Base-by-base conservation (phyloP, 2,888 invertebrate genomes). In the Acrocyrtus sp. region DNA sequence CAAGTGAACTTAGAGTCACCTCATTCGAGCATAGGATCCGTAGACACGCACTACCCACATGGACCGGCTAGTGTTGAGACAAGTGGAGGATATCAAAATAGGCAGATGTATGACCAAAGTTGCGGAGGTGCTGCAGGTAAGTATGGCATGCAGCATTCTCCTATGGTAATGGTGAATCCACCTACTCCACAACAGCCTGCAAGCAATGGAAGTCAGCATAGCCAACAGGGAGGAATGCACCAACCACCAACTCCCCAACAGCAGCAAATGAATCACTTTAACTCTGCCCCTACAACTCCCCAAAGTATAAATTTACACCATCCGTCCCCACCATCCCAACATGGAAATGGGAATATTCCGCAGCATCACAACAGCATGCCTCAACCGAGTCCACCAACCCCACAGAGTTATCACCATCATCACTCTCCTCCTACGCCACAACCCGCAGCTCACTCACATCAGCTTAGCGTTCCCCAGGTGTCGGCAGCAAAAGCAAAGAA, bases 311-410 rank as follows among this genome's bases (percentile, higher is more conserved):
- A 77, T 17, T 62, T 78, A 66, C 80, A 78, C 66, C 79, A 76
- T 41, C 70, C 78, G 8, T 78, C 81, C 26, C 75, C 81, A 19
- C 75, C 76, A 0, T 57, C 73, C 3, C 68, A 65, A 34, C 72
- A 69, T 21, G 57, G 51, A 26, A 54, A 54, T 27, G 65, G 41
- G 19, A 66, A 54, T 34, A 84, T 88, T 89, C 86, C 86, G 1
- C 86, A 86, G 1, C 86, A 86, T 72, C 86, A 84, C 83, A 76
- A 81, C 21, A 79, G 82, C 19, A 73, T 62, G 70, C 76, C 75
- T 43, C 78, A 74, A 19, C 81, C 81, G 27, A 66, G 73, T 39
- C 79, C 81, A 27, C 74, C 79, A n/a, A 73, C 80, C 0, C 78
- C 79, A 8, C 77, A 76, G 51, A 76, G 47, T 69, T 77, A 79